Base-by-base conservation (phyloP, 1,140 invertebrate genomes). In the Heliconius hermathena region DNA sequence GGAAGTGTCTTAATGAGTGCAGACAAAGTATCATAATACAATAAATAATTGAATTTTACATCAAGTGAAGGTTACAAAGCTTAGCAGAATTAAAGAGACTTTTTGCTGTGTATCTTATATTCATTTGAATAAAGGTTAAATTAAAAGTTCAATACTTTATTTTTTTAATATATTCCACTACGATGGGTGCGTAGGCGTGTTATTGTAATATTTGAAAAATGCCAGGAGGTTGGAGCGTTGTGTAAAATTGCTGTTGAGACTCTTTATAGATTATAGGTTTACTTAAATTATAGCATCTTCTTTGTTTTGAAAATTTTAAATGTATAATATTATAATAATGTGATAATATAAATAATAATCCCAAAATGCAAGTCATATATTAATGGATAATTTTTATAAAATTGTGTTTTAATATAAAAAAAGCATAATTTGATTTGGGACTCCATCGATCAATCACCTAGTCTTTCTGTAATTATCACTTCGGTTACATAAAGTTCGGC, bases 191-290 rank as follows among this genome's bases (percentile, higher is more conserved):
- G 89, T 91, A 76, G 89, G 89, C 81, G 87, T 79, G 66, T 76
- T 89, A 89, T 89, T 84, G 86, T 87, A 87, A 87, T 83, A 83
- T 80, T 81, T 74, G 81, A 89, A 90, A 90, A 89, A 90, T 89
- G 86, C 83, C 88, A 88, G 83, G 72, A 85, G 80, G 70, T 77
- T 84, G 79, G 83, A 87, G 77, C 81, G 85, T 84, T 79, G 78
- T 46, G 72, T 81, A 52, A 80, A 83, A 81, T 83, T 73, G 80
- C 75, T 83, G 73, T 79, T 84, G 73, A 13, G 74, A 33, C 76
- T 71, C 71, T 36, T n/a, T 79, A 73, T 80, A 82, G 77, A 46
- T 46, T 46, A 16, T 13, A 49, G 38, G 76, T 73, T 83, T 83
- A 78, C 78, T 78, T 73, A 71, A 77, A 52, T 66, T 71, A 74